Conservation (phyloP, 2,797 vertebrate genomes). For the Buphagus erythrorhynchus region DNA sequence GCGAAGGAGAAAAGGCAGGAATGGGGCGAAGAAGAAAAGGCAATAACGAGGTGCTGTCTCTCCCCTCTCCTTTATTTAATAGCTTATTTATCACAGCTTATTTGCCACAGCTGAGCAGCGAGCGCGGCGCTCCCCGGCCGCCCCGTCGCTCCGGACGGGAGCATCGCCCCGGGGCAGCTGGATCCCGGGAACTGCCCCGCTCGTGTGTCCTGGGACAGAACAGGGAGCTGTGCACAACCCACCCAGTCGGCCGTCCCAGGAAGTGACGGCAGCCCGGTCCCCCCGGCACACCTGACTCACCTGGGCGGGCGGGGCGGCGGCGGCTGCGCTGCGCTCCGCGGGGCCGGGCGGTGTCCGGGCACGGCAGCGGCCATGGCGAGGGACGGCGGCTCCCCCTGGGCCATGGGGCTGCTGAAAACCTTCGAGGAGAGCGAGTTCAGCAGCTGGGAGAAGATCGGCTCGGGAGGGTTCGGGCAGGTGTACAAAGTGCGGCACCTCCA, state of each 20-base stretch:
- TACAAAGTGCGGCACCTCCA: constrained; percentile 95
- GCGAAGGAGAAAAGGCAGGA: too few relatives aligned
- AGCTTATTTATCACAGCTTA: neutral
- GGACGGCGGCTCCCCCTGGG: constrained; percentile 79
- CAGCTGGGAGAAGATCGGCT: constrained; percentile 96
- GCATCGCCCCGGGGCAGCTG: fast-evolving
- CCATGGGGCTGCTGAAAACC: constrained; percentile 90
- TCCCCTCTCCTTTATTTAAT: neutral
- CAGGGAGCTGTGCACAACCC: fast-evolving
- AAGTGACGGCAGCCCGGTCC: neutral
- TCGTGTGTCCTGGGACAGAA: fast-evolving
- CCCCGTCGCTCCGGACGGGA: neutral
- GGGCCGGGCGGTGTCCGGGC: neutral
- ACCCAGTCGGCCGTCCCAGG: neutral
- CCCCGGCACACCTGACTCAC: constrained; percentile 27
- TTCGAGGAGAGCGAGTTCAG: constrained; percentile 91
- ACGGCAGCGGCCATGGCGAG: constrained; percentile 78
- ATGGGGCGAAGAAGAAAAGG: neutral
- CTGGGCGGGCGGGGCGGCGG: neutral
- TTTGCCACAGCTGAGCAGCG: neutral
- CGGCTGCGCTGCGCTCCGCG: constrained; percentile 67
- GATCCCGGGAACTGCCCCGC: fast-evolving
- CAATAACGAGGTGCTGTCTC: fast-evolving
- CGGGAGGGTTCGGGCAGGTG: constrained; percentile 96
- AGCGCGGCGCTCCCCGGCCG: neutral